Evolutionary conservation across 2,797 vertebrate genomes (phyloP).

Genomic region (Sebastiscus tertius): DNA sequence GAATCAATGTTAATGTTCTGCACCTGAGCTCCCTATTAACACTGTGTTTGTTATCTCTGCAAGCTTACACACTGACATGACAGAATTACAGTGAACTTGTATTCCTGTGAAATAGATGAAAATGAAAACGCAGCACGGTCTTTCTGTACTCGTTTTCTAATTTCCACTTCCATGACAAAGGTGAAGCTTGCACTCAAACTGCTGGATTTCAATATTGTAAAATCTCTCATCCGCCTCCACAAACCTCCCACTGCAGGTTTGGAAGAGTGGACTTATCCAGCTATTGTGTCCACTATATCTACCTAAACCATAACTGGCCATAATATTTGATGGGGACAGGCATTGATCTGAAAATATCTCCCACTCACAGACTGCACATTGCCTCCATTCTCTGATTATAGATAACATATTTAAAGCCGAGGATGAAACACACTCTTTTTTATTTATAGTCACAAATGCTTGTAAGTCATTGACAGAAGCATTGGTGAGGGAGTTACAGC

Average conservation of each 20-base stretch:
- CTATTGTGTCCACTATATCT: conserved; percentile 26
- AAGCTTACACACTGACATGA: background rate
- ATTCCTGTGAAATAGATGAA: conserved; percentile 7
- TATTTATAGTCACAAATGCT: background rate
- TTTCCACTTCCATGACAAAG: conserved; percentile 11
- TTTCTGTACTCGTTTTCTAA: conserved; percentile 3
- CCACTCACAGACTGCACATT: background rate
- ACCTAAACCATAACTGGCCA: background rate
- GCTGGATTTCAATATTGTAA: conserved; percentile 35
- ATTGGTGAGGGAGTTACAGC: background rate
- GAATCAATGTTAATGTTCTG: conserved; percentile 12
- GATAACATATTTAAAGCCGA: background rate
- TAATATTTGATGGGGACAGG: conserved; percentile 8
- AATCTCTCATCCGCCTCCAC: conserved; percentile 54
- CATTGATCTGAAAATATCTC: conserved; percentile 2
- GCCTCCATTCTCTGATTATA: background rate
- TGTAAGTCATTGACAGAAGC: background rate
- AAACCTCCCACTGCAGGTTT: conserved; percentile 52
- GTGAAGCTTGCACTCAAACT: conserved; percentile 45
- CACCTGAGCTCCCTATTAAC: background rate
- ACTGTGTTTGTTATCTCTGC: background rate
- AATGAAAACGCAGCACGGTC: background rate
- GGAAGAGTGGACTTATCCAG: conserved; percentile 12
- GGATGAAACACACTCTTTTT: background rate
- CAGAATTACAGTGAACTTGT: background rate